phyloP scores from a whole-genome alignment of 2,797 vertebrate species.

The Aphelocoma californica region DNA sequence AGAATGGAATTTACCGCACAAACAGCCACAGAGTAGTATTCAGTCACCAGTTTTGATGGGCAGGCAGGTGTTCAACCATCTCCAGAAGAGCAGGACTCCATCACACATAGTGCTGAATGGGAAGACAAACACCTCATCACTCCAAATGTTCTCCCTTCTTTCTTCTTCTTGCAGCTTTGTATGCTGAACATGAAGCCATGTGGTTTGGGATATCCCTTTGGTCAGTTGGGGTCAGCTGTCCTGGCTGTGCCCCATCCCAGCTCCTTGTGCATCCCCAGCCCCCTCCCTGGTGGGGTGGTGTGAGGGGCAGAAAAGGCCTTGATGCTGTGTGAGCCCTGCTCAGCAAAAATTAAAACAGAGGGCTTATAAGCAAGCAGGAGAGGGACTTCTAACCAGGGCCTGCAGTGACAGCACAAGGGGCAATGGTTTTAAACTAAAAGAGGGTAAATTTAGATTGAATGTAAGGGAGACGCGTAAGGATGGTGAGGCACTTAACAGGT shows the following conservation, averaged over 20 bases:
- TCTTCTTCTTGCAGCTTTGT: neutral
- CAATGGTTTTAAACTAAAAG: neutral
- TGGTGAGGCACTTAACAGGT: neutral
- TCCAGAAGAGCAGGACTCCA: neutral
- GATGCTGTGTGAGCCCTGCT: neutral
- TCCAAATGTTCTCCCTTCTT: neutral
- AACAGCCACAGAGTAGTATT: neutral
- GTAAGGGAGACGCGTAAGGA: neutral
- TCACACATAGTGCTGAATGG: neutral
- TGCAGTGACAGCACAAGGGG: neutral
- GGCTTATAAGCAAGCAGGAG: neutral
- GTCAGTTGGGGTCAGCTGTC: neutral
- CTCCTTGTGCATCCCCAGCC: no score
- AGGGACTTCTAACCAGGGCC: neutral
- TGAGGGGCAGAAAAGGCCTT: neutral
- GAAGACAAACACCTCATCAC: neutral
- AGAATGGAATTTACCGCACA: neutral
- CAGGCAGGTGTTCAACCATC: neutral
- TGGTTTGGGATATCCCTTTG: neutral
- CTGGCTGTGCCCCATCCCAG: neutral
- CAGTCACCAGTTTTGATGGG: neutral
- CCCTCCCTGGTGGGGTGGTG: fast-evolving
- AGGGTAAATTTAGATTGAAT: neutral
- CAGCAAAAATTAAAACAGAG: neutral
- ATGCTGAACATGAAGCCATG: neutral